Conservation (phyloP, 1,140 invertebrate genomes). For the Drosophila sucinea region DNA sequence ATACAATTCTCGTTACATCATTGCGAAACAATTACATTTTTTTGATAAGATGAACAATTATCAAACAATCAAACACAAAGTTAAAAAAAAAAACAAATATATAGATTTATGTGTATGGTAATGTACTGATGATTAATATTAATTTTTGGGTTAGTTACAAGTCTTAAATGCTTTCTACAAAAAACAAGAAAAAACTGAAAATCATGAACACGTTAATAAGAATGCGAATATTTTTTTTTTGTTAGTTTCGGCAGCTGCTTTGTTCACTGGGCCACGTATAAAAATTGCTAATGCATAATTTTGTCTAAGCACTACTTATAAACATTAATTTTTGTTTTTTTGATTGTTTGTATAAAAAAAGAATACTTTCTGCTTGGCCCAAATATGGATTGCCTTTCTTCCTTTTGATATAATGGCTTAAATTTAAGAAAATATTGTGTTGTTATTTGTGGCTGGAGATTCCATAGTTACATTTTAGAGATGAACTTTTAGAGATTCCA, state of each 20-base stretch:
- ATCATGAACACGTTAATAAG: constrained; percentile 40
- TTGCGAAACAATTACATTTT: constrained; percentile 34
- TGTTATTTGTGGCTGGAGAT: constrained; percentile 44
- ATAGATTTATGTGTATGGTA: constrained; percentile 39
- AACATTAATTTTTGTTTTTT: constrained; percentile 26
- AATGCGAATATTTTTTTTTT: constrained; percentile 36
- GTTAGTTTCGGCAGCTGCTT: constrained; percentile 57
- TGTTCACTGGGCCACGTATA: constrained; percentile 62
- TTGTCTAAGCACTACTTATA: constrained; percentile 68
- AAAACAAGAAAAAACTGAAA: constrained; percentile 47
- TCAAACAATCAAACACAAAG: constrained; percentile 45
- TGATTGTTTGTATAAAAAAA: constrained; percentile 48
- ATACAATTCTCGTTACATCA: constrained; percentile 38
- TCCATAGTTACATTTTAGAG: constrained; percentile 66
- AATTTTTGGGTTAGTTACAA: constrained; percentile 82
- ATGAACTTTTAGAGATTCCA: constrained; percentile 89
- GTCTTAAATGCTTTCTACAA: constrained; percentile 72
- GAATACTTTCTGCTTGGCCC: constrained; percentile 59
- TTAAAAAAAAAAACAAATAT: no score
- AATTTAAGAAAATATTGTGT: constrained; percentile 41
- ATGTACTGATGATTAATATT: constrained; percentile 67
- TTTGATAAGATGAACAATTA: constrained; percentile 18
- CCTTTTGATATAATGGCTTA: constrained; percentile 65
- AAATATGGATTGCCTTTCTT: constrained; percentile 35
- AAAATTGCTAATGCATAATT: constrained; percentile 64